These are phyloP conservation scores for Pristionchus arcanus DNA, from an alignment of 2,888 invertebrate species.

Conservation along the genomic window DNA sequence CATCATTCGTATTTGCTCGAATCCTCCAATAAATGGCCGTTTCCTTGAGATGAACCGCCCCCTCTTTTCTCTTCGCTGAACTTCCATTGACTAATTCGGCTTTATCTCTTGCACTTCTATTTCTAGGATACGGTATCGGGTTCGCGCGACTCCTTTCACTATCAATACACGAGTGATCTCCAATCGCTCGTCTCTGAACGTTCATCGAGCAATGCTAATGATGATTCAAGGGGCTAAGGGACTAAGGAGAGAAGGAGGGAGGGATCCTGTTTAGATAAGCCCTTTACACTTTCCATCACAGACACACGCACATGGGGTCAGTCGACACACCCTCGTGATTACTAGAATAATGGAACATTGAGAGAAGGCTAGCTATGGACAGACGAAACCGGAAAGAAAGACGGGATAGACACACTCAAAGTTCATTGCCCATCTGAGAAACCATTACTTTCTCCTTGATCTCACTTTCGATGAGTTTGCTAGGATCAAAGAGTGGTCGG, in stretches of 20 bases:
- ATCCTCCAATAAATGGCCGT: constrained; percentile 14
- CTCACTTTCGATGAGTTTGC: background rate
- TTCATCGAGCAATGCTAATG: constrained; percentile 31
- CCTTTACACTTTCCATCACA: constrained; percentile 26
- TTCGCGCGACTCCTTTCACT: background rate
- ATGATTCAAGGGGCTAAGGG: constrained; percentile 32
- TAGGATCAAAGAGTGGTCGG: background rate
- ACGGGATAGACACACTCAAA: background rate
- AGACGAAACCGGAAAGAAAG: constrained; percentile 11
- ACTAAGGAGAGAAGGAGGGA: background rate
- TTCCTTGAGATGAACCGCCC: background rate
- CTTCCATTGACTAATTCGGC: background rate
- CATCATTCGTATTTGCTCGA: constrained; percentile 17
- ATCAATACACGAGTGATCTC: background rate
- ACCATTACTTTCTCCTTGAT: background rate
- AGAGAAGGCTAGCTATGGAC: background rate
- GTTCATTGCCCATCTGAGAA: background rate
- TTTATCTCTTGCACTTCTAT: background rate
- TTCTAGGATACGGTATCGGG: background rate
- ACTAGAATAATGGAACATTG: constrained; percentile 28
- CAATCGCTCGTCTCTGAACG: constrained; percentile 42
- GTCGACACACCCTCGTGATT: constrained; percentile 35
- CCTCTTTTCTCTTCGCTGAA: constrained; percentile 21
- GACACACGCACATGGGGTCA: background rate
- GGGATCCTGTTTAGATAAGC: constrained; percentile 46